Evolutionary conservation across 2,888 invertebrate genomes (phyloP), one percentile per base, ranked within the genome.

Genomic region (Anthrax anthrax): DNA sequence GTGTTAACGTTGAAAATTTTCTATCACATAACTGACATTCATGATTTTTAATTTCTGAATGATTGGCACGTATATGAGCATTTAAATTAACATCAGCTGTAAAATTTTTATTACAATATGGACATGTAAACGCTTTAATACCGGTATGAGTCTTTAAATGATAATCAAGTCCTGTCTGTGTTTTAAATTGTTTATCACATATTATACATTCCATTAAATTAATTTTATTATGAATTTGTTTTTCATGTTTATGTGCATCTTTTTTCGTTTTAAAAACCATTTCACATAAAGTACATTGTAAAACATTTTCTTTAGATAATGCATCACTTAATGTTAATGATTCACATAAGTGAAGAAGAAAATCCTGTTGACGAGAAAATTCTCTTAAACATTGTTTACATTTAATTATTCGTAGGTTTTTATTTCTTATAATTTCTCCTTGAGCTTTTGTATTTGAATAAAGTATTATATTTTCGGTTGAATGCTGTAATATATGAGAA

Each of bases 1-100:
- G 59, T 47, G 58, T 58, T 16, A 56, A 46, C 9, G 57, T 58
- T 4, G 57, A 51, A 43, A 56, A 59, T 32, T 51, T 54, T 19
- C 55, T 53, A 42, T 58, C 57, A 42, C 59, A 59, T 6, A 58
- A 47, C 18, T 52, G 52, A 32, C 59, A 59, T 19, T 52, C 42
- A 39, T 59, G 53, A 13, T 53, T 48, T 43, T 58, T 59, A 2
- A 51, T 29, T 12, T 51, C 50, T 0, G 54, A 41, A 43, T 59
- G 59, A 12, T 56, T 49, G 34, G 51, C 51, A 10, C 54, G 55
- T 18, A 59, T 52, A 44, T 59, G 59, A 38, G 57, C 52, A 40
- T 54, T 56, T 6, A 59, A 44, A 47, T 53, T 56, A 1, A 41
- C 39, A 8, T 51, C 39, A 8, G 53, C 45, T 14, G 47, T 43